Percentiles rank a stretch among this genome's conserved stretches.
Evolutionary conservation across 1,140 invertebrate species (phyloP).

Genomic region (Drosophila simulans): DNA sequence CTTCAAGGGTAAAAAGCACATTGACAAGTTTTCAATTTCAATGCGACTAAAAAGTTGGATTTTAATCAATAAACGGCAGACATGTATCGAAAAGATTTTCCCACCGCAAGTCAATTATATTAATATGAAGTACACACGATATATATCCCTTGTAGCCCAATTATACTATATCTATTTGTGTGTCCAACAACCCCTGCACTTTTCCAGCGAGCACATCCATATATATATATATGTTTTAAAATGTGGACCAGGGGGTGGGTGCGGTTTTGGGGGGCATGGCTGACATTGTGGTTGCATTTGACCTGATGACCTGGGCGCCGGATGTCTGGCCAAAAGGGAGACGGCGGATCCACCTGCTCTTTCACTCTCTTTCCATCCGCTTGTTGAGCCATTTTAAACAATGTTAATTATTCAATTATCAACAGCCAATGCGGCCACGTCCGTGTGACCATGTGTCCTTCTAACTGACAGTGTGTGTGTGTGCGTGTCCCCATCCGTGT

Average conservation of each 20-base stretch:
- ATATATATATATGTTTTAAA: slow-evolving; percentile 26
- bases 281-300: slow-evolving; percentile 81
- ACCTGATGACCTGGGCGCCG: slow-evolving; percentile 68
- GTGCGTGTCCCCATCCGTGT: neutral
- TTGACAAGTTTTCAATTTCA: slow-evolving; percentile 58
- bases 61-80: slow-evolving; percentile 76
- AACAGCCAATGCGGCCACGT: slow-evolving; percentile 63
- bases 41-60: slow-evolving; percentile 28
- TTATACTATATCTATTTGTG: slow-evolving; percentile 36
- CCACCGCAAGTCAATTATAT: slow-evolving; percentile 74
- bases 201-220: neutral
- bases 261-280: slow-evolving; percentile 42
- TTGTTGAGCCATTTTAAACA: slow-evolving; percentile 71
- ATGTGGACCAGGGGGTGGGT: slow-evolving; percentile 43
- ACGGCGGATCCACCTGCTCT: neutral
- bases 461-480: slow-evolving; percentile 42
- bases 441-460: slow-evolving; percentile 52
- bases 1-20: slow-evolving; percentile 40
- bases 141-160: slow-evolving; percentile 50
- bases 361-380: slow-evolving; percentile 5
- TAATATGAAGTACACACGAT: slow-evolving; percentile 38
- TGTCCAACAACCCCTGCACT: neutral
- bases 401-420: slow-evolving; percentile 83
- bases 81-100: slow-evolving; percentile 63
- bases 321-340: slow-evolving; percentile 34